Evolutionary conservation across 2,797 vertebrate species (phyloP).

Genomic region (Melanotaenia trifasciata): DNA sequence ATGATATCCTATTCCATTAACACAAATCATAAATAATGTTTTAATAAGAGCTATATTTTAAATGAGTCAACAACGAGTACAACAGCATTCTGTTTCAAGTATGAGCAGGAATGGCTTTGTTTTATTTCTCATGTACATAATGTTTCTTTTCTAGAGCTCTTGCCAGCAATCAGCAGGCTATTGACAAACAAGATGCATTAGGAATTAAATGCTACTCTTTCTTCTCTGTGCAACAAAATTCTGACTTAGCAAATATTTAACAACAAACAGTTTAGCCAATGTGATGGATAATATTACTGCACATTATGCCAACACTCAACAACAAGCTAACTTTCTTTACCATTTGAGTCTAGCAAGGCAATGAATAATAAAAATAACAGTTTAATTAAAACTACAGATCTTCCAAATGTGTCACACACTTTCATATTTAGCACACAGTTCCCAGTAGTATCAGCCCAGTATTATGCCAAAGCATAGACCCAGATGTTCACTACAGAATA

Average conservation of each 20-base stretch:
- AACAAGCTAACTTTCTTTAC: background rate
- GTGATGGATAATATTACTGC: background rate
- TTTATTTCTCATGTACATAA: background rate
- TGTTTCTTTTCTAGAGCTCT: background rate
- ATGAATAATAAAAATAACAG: background rate
- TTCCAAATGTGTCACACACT: background rate
- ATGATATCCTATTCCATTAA: background rate
- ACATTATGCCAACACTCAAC: background rate
- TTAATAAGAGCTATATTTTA: background rate
- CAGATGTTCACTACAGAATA: background rate
- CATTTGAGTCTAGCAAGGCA: background rate
- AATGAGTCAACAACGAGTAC: background rate
- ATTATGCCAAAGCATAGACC: background rate
- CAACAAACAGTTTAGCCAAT: background rate
- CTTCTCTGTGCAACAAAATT: too few species aligned
- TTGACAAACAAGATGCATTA: background rate
- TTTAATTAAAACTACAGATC: background rate
- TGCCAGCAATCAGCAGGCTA: background rate
- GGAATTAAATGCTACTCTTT: background rate
- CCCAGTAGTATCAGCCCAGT: background rate
- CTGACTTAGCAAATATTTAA: background rate
- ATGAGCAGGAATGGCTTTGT: background rate
- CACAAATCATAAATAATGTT: background rate
- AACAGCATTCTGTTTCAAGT: background rate
- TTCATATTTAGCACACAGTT: background rate